phyloP scores from a whole-genome alignment of 2,797 vertebrate species.

The Lophotriccus pileatus region DNA sequence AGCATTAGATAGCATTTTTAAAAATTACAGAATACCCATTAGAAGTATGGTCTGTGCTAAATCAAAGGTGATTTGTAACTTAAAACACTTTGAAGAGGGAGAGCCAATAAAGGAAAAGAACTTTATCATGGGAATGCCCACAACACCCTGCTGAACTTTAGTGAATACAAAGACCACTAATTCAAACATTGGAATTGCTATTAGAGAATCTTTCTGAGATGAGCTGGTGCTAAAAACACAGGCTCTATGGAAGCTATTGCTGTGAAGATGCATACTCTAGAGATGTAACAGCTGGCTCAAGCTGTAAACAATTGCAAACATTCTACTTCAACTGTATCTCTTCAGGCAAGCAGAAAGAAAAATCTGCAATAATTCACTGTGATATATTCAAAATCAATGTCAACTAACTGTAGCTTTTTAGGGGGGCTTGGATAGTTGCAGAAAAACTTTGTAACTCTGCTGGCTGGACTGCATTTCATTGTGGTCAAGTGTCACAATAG shows the following conservation, averaged over 20 bases:
- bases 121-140: not conserved
- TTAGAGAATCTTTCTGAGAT: constrained; percentile 70
- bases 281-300: constrained; percentile 62
- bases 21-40: not conserved
- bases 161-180: constrained; percentile 56
- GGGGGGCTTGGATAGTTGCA: constrained; percentile 40
- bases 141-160: constrained; percentile 38
- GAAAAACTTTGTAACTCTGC: constrained; percentile 1
- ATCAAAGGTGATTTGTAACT: constrained; percentile 1
- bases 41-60: not conserved
- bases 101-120: constrained; percentile 21
- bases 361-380: constrained; percentile 36
- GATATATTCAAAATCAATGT: constrained; percentile 49
- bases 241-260: constrained; percentile 63
- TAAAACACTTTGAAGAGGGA: constrained; percentile 28
- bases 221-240: constrained; percentile 67
- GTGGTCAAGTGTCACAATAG: not conserved
- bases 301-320: constrained; percentile 68
- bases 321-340: constrained; percentile 57
- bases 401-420: constrained; percentile 5
- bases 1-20: not conserved
- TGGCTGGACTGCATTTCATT: constrained; percentile 3
- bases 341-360: constrained; percentile 36
- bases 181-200: constrained; percentile 70
- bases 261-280: constrained; percentile 65